Evolutionary conservation across 2,113 vertebrate genomes (phyloP), one percentile per base, ranked within the genome.

Genomic region (Piprites chloris): DNA sequence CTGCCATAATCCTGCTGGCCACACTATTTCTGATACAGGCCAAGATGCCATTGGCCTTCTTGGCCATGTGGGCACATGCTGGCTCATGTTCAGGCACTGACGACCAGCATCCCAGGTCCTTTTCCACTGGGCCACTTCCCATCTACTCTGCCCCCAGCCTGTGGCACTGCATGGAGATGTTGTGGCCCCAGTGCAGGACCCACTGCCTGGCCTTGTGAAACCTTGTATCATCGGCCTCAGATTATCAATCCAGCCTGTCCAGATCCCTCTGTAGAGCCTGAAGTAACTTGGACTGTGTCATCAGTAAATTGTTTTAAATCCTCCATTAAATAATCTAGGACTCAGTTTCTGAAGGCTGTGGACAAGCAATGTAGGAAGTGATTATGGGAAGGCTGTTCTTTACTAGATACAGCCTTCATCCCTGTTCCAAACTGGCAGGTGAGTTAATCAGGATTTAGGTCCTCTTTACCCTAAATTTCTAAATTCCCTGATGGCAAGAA

Each of bases 171-270:
- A 23, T 59, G 68, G 68, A 23, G 5, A 6, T 66, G 50, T 22
- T 66, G 77, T 52, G 37, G 66, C 19, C 11, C 10, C 14, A 9
- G 37, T 1, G 10, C 68, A 89, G 37, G 33, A 73, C 32, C 27
- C 27, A 16, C 23, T 15, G 24, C 23, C 16, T n/a, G 52, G 19
- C 19, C 19, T 28, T 46, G 13, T 7, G 66, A n/a, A 39, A 39
- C 61, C 13, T 30, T 33, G 39, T 12, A n/a, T 22, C 50, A 9
- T 0, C 46, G 19, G 5, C 28, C 19, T 82, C 2, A 0, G 13
- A 20, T 13, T 12, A 21, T 41, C 33, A 26, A n/a, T 68, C 28
- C 46, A 75, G 9, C 24, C 33, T 46, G 30, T n/a, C 23, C 33
- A 75, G 28, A 26, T 30, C 28, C 69, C 53, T 46, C 53, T 53